Percentiles rank a stretch among this genome's conserved stretches.
Conservation (phyloP, 2,797 vertebrate genomes). For the Sebastolobus altivelis region DNA sequence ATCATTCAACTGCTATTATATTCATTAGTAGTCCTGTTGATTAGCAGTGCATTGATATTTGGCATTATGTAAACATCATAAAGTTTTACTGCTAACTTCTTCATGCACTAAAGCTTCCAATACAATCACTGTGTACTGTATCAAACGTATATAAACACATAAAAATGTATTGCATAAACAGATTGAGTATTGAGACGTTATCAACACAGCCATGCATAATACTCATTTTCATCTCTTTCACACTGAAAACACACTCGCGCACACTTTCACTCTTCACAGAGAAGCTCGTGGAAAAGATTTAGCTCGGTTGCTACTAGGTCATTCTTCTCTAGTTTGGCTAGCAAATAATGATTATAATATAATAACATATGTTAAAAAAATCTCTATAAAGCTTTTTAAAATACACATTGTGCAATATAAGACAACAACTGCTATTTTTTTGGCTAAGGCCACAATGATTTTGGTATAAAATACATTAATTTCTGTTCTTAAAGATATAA, state of each 20-base stretch:
- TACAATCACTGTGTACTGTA: slow-evolving; percentile 76
- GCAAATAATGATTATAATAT: slow-evolving; percentile 68
- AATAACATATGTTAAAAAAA: slow-evolving; percentile 64
- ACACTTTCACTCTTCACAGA: slow-evolving; percentile 75
- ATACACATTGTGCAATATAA: slow-evolving; percentile 87
- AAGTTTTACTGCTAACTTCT: slow-evolving; percentile 81
- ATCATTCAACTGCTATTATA: slow-evolving; percentile 68
- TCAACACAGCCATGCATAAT: slow-evolving; percentile 64
- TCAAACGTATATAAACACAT: slow-evolving; percentile 73
- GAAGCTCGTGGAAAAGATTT: slow-evolving; percentile 62
- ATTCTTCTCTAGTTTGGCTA: slow-evolving; percentile 71
- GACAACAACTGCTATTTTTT: slow-evolving; percentile 78
- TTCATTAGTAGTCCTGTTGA: slow-evolving; percentile 62
- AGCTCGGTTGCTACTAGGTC: slow-evolving; percentile 60
- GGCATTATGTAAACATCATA: slow-evolving; percentile 87
- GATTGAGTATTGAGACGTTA: slow-evolving; percentile 62
- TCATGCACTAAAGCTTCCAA: slow-evolving; percentile 82
- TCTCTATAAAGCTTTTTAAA: slow-evolving; percentile 82
- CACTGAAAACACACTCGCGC: slow-evolving; percentile 40
- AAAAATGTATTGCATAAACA: slow-evolving; percentile 71
- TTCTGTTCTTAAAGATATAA: slow-evolving; percentile 83
- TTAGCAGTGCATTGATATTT: slow-evolving; percentile 84
- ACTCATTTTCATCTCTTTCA: slow-evolving; percentile 65
- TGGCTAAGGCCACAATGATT: slow-evolving; percentile 79
- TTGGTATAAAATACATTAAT: slow-evolving; percentile 85